Evolutionary conservation across 1,140 invertebrate species (phyloP), one percentile per base, ranked within the genome.

Genomic region (Kradibia gibbosae): DNA sequence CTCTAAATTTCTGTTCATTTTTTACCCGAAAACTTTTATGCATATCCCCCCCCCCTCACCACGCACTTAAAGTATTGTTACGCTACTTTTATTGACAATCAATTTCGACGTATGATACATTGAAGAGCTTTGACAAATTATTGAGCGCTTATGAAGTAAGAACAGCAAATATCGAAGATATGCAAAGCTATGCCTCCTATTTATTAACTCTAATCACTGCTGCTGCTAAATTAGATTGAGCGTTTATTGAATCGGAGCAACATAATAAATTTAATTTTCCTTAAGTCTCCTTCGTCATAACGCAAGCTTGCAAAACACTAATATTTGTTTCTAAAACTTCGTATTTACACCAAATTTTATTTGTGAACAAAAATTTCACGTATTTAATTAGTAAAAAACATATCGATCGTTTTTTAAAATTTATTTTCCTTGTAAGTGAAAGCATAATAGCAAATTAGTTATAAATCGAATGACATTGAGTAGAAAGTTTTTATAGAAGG

Each of bases 251-350:
- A 4, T 45, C 48, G 11, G 75, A 67, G 48, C 13, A n/a, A 65
- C 25, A 60, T 77, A 45, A 45, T 20, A 22, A 48, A 34, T n/a
- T 62, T 78, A 78, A 78, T 78, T 78, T 70, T 50, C 57, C 28
- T 5, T 20, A 3, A 25, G 28, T 39, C 39, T n/a, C 17, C 76
- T 50, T 70, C 15, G 28, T 67, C 36, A 65, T 65, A 17, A 5
- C 10, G 3, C 25, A 48, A 65, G 48, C n/a, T 65, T 31, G 25
- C 13, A 2, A 10, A 22, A 34, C 75, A 70, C 25, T n/a, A 48
- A 76, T 62, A 28, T 13, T 15, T 50, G 39, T 50, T 77, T 50
- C 60, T 25, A 71, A 45, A 45, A 15, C 20, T 71, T 45, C 25
- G 48, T 71, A 8, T 25, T 25, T 28, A 15, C n/a, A n/a, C n/a